These are phyloP conservation scores for Platycheirus albimanus DNA, from an alignment of 2,888 invertebrate genomes.

Conservation along the genomic window DNA sequence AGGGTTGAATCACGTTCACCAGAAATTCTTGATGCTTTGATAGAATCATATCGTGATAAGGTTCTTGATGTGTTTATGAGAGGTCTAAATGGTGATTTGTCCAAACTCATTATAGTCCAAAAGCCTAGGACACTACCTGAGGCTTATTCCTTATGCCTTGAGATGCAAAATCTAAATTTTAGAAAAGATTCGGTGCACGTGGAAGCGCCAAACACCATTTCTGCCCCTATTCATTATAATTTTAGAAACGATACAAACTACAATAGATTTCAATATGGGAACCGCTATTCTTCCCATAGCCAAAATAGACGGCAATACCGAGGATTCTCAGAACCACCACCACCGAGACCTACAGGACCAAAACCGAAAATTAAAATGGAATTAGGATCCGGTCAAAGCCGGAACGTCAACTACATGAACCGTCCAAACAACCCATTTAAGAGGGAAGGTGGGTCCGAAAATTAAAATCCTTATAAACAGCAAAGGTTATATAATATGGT, in stretches of 20 bases:
- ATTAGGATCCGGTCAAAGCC: neutral
- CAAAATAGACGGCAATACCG: neutral
- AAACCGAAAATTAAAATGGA: slow-evolving; percentile 1
- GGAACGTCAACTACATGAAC: slow-evolving; percentile 1
- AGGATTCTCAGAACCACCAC: neutral
- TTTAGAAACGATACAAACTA: no score
- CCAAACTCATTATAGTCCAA: no score
- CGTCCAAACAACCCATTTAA: neutral
- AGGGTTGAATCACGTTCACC: neutral
- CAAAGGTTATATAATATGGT: neutral
- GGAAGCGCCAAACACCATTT: no score
- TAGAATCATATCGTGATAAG: neutral
- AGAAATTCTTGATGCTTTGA: neutral
- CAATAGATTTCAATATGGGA: no score
- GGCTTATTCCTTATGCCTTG: no score
- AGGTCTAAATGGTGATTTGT: no score
- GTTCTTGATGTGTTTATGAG: neutral
- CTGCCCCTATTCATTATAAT: no score
- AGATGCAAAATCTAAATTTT: neutral
- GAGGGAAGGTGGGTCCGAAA: neutral
- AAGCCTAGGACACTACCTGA: no score
- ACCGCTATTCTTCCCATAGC: no score
- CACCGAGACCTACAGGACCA: no score
- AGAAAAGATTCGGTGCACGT: no score
- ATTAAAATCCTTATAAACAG: neutral